A percentile compares a stretch with the other conserved stretches of the same genome.
Evolutionary conservation across 2,888 invertebrate species (phyloP).

Genomic region (Trissonchulus sp.): DNA sequence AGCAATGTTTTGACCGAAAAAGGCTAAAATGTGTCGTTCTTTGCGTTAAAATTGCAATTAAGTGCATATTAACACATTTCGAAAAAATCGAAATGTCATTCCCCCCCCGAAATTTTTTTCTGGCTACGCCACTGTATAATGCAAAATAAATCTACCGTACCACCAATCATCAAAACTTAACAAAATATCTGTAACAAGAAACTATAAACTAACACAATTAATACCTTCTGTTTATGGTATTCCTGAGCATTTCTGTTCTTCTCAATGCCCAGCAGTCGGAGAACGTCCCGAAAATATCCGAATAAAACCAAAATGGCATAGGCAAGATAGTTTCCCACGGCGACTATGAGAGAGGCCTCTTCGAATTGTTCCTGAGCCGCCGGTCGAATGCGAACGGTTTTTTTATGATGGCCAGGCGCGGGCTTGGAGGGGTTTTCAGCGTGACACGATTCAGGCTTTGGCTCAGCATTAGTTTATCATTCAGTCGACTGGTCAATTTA

Average conservation of each 20-base stretch:
- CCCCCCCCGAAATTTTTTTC: too few species aligned
- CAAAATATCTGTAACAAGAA: too few species aligned
- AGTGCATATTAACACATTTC: too few species aligned
- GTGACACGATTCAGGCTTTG: background rate
- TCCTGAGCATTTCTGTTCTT: slow-evolving; percentile 37
- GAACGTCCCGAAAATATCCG: slow-evolving; percentile 82
- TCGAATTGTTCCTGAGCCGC: slow-evolving; percentile 13
- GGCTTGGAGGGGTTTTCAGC: background rate
- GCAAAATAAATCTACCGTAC: too few species aligned
- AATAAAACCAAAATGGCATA: slow-evolving; percentile 86
- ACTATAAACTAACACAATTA: too few species aligned
- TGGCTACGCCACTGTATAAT: too few species aligned
- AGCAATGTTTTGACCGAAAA: too few species aligned
- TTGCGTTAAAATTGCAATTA: too few species aligned
- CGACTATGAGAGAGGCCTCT: slow-evolving; percentile 62
- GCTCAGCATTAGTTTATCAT: too few species aligned
- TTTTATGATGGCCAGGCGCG: background rate
- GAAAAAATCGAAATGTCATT: too few species aligned
- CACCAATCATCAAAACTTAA: too few species aligned
- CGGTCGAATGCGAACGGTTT: background rate
- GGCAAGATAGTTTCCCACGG: slow-evolving; percentile 72
- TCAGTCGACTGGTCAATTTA: background rate
- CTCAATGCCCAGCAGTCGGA: slow-evolving; percentile 60
- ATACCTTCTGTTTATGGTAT: slow-evolving; percentile 20
- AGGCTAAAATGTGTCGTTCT: too few species aligned